A percentile compares a stretch with the other conserved stretches of the same genome.
Evolutionary conservation across 2,113 vertebrate species (phyloP).

Genomic region (Mastomys coucha): DNA sequence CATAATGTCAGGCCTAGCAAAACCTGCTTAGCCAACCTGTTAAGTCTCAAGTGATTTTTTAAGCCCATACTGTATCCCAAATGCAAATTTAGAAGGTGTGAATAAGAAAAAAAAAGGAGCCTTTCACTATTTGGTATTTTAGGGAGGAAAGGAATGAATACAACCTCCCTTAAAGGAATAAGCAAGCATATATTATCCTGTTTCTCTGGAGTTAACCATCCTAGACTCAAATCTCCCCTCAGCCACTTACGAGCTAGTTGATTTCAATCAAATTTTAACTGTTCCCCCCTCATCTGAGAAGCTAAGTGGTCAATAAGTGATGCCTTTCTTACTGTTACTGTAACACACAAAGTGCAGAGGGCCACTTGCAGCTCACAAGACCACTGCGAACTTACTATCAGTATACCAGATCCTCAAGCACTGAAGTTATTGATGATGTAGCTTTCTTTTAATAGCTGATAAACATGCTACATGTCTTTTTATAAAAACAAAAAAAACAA

Average conservation of each 20-base stretch:
- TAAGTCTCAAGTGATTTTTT: background rate
- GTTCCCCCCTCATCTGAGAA: constrained; percentile 33
- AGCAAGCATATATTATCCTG: background rate
- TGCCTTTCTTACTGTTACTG: background rate
- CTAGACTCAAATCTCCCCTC: background rate
- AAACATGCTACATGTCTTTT: background rate
- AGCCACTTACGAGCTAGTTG: background rate
- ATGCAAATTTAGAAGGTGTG: constrained; percentile 22
- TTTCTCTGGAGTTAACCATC: background rate
- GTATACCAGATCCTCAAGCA: background rate
- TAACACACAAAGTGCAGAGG: background rate
- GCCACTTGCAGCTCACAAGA: background rate
- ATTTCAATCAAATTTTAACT: constrained; percentile 40
- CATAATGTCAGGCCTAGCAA: background rate
- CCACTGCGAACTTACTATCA: background rate
- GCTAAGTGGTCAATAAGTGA: background rate
- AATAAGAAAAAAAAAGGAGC: background rate
- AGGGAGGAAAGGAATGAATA: background rate
- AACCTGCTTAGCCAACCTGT: background rate
- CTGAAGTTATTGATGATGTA: background rate
- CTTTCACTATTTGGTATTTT: background rate
- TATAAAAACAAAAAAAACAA: background rate
- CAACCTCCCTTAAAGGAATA: background rate
- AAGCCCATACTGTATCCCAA: constrained; percentile 4
- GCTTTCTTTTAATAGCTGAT: background rate